These are phyloP conservation scores for Phrynosoma platyrhinos DNA, from an alignment of 2,113 vertebrate genomes.

Conservation along the genomic window DNA sequence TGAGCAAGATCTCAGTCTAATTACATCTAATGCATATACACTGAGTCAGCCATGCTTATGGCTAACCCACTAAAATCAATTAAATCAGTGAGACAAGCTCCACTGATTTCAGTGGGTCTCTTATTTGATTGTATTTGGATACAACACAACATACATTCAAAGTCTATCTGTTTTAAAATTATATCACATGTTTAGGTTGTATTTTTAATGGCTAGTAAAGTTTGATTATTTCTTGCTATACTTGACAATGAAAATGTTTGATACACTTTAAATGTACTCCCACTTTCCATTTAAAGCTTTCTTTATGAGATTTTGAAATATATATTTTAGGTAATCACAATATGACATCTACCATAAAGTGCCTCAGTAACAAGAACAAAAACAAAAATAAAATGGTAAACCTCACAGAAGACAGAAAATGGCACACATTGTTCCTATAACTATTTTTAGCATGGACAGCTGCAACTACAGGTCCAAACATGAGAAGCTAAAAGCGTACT, in stretches of 20 bases:
- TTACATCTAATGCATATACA: not conserved
- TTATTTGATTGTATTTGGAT: not conserved
- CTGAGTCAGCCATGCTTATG: not conserved
- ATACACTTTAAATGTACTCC: not conserved
- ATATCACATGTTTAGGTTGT: not conserved
- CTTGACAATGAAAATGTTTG: not conserved
- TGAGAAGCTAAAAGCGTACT: conserved; percentile 79
- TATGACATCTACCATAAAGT: not conserved
- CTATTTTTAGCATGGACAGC: conserved; percentile 34
- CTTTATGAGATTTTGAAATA: not conserved
- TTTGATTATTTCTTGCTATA: not conserved
- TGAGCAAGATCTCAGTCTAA: not conserved
- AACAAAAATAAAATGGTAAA: not conserved
- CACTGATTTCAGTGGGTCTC: not conserved
- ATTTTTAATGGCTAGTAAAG: not conserved
- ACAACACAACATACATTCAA: not conserved
- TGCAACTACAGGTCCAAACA: conserved; percentile 17
- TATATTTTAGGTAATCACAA: not conserved
- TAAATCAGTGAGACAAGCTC: not conserved
- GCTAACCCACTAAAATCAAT: not conserved
- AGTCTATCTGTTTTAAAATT: too few species aligned
- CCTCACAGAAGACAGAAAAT: not conserved
- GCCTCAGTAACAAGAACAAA: not conserved
- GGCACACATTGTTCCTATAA: not conserved
- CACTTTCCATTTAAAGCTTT: not conserved